Evolutionary conservation across 92 coral and sea anemone species (phyloP).

Genomic region (Pocillopora grandis): DNA sequence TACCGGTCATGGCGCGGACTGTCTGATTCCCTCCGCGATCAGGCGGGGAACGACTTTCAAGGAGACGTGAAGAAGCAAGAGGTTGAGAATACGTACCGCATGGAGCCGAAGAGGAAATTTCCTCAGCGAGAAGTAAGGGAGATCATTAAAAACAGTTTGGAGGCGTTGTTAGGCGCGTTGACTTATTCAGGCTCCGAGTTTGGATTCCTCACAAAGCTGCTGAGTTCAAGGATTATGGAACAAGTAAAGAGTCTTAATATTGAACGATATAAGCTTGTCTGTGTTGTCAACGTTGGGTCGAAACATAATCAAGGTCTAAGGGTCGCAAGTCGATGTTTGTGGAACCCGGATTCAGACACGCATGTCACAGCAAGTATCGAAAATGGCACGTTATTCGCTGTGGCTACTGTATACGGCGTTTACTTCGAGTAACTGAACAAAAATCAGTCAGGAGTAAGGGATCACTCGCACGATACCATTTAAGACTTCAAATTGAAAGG

Average conservation of each 20-base stretch:
- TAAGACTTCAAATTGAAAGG: background rate
- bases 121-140: conserved; percentile 70
- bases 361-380: conserved; percentile 78
- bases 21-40: conserved; percentile 22
- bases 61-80: conserved; percentile 14
- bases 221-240: conserved; percentile 78
- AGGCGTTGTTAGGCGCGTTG: conserved; percentile 42
- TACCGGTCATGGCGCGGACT: conserved; percentile 52
- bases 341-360: conserved; percentile 84
- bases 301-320: conserved; percentile 59
- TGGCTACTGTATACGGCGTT: conserved; percentile 85
- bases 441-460: background rate
- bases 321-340: conserved; percentile 89
- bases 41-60: background rate
- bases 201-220: conserved; percentile 65
- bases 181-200: conserved; percentile 50
- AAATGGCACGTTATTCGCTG: conserved; percentile 64
- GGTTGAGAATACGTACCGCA: conserved; percentile 88
- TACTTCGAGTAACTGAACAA: conserved; percentile 66
- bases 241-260: conserved; percentile 70
- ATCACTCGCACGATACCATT: background rate
- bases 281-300: conserved; percentile 77
- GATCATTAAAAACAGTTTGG: conserved; percentile 60
- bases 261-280: conserved; percentile 79
- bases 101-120: conserved; percentile 69